Percentiles rank a stretch among this genome's conserved stretches.
Conservation (phyloP, 1,140 invertebrate species). For the Drosophila ogumai region DNA sequence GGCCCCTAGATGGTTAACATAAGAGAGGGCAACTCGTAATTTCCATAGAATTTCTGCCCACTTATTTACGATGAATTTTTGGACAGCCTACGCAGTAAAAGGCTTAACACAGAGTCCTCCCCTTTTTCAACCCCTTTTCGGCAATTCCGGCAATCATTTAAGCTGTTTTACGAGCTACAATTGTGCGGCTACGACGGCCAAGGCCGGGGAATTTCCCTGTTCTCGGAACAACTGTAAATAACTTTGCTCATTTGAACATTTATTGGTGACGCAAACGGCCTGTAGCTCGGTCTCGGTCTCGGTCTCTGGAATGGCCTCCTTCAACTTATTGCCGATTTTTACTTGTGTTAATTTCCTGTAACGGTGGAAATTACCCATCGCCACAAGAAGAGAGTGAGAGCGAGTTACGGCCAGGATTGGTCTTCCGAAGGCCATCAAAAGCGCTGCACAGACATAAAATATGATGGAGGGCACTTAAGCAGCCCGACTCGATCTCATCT, state of each 20-base stretch:
- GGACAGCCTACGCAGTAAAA: constrained; percentile 72
- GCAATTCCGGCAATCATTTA: constrained; percentile 56
- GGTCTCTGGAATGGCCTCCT: constrained; percentile 21
- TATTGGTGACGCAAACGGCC: constrained; percentile 81
- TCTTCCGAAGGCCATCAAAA: constrained; percentile 69
- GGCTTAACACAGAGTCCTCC: constrained; percentile 49
- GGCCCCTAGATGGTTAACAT: constrained; percentile 15
- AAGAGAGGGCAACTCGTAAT: constrained; percentile 32
- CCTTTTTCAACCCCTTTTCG: constrained; percentile 15
- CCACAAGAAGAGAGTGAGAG: not conserved
- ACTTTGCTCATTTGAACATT: constrained; percentile 81
- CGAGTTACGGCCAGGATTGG: constrained; percentile 44
- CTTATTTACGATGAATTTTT: constrained; percentile 77
- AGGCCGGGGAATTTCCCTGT: constrained; percentile 4
- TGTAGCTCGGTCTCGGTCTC: constrained; percentile 56
- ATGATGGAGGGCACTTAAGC: constrained; percentile 81
- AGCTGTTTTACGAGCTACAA: constrained; percentile 77
- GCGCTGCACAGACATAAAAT: constrained; percentile 65
- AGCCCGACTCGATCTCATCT: constrained; percentile 45
- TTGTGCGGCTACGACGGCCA: constrained; percentile 44
- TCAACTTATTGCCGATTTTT: constrained; percentile 71
- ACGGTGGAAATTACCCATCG: constrained; percentile 39
- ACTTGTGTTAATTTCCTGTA: constrained; percentile 78
- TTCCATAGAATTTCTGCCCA: constrained; percentile 65
- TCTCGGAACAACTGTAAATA: constrained; percentile 72